Evolutionary conservation across 2,888 invertebrate genomes (phyloP).

Genomic region (Belgica antarctica): DNA sequence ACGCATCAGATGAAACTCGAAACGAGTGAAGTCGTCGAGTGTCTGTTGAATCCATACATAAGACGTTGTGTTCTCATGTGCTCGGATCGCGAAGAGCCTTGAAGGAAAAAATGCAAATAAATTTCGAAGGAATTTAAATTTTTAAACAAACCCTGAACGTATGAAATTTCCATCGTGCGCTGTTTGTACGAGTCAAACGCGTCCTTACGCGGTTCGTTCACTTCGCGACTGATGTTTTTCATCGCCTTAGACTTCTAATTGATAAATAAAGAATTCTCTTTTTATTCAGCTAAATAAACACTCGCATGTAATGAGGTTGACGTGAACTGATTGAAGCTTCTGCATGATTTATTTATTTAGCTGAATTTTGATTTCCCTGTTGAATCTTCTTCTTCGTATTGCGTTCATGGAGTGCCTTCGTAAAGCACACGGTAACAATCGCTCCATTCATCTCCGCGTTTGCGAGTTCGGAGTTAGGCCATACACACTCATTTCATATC

Average conservation of each 20-base stretch:
- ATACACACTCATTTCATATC: too few relatives aligned
- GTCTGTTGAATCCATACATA: too few relatives aligned
- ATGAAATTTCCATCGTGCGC: background rate
- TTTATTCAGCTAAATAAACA: background rate
- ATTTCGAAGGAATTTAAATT: constrained; percentile 13
- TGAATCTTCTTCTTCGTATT: too few relatives aligned
- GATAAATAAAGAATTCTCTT: background rate
- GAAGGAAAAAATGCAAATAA: too few relatives aligned
- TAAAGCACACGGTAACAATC: background rate
- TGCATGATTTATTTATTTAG: constrained; percentile 7
- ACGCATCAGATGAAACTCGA: too few relatives aligned
- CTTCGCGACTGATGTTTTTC: too few relatives aligned
- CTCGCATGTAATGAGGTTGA: too few relatives aligned
- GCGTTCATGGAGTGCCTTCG: background rate
- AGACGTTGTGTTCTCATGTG: too few relatives aligned
- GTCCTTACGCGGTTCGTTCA: background rate
- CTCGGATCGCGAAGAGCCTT: too few relatives aligned
- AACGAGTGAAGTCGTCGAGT: too few relatives aligned
- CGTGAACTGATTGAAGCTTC: too few relatives aligned
- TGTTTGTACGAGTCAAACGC: background rate
- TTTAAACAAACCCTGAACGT: background rate
- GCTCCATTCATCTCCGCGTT: too few relatives aligned
- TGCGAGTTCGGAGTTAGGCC: background rate
- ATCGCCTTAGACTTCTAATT: background rate
- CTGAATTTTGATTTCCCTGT: background rate